Evolutionary conservation across 2,797 vertebrate species (phyloP).

Genomic region (Rhinoraja longicauda): DNA sequence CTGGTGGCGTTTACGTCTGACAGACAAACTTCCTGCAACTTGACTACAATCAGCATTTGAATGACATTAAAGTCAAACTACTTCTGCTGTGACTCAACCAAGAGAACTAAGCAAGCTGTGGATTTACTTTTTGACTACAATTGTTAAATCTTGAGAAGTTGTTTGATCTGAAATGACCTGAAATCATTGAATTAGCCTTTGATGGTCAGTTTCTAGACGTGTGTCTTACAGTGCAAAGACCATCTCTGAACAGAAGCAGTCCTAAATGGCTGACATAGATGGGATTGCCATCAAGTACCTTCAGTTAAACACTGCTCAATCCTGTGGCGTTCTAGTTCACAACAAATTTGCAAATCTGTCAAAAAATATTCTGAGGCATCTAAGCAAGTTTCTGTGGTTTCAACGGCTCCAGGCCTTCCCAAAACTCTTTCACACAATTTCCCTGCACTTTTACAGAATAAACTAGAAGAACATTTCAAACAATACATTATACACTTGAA

Average conservation of each 20-base stretch:
- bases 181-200: neutral
- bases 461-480: too few species aligned
- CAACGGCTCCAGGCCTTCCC: too few species aligned
- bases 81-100: neutral
- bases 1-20: neutral
- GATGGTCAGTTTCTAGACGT: neutral
- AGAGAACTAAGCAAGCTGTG: neutral
- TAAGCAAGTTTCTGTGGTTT: too few species aligned
- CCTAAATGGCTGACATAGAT: neutral
- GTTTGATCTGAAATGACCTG: neutral
- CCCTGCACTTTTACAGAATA: too few species aligned
- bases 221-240: neutral
- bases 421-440: too few species aligned
- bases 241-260: neutral
- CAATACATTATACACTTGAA: too few species aligned
- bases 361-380: too few species aligned
- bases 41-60: neutral
- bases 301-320: neutral
- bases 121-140: neutral
- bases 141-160: neutral
- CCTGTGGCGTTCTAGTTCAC: neutral
- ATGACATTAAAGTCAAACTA: neutral
- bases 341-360: neutral
- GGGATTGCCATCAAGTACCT: neutral
- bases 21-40: neutral